Conservation (phyloP, 1,140 invertebrate species). For the Manduca sexta region DNA sequence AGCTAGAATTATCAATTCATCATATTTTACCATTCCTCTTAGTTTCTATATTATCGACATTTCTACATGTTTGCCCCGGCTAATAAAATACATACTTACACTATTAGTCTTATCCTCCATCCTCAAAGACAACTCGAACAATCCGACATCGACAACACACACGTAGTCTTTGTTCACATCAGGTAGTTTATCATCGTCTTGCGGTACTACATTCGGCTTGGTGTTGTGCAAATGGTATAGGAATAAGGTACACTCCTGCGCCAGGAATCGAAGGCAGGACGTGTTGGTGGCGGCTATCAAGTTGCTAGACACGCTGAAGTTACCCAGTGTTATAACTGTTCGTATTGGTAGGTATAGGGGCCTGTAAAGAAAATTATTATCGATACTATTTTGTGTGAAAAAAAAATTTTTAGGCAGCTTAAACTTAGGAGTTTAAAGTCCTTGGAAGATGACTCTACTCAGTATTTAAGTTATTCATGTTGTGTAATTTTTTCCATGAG, state of each 20-base stretch:
- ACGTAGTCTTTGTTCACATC: conserved; percentile 83
- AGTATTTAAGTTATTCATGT: no score
- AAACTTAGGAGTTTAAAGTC: no score
- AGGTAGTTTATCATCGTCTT: conserved; percentile 58
- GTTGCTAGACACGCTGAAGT: conserved; percentile 92
- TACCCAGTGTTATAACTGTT: conserved; percentile 85
- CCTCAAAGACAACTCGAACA: conserved; percentile 89
- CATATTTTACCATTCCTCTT: no score
- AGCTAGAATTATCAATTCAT: no score
- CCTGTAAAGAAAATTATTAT: conserved; percentile 65
- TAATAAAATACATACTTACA: conserved; percentile 26
- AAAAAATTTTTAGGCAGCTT: no score
- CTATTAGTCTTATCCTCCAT: conserved; percentile 79
- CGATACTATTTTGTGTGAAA: no score
- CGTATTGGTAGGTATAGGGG: conserved; percentile 85
- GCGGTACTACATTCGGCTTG: conserved; percentile 47
- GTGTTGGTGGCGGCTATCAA: conserved; percentile 88
- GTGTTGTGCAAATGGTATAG: conserved; percentile 74
- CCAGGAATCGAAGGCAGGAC: conserved; percentile 87
- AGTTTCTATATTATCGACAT: no score
- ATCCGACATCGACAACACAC: conserved; percentile 87
- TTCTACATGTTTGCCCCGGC: no score
- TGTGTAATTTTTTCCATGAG: no score
- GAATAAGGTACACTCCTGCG: conserved; percentile 88
- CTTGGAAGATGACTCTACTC: no score